Percentiles rank a stretch among this genome's conserved stretches.
Conservation (phyloP, 2,113 vertebrate genomes). For the Phyllopteryx taeniolatus region DNA sequence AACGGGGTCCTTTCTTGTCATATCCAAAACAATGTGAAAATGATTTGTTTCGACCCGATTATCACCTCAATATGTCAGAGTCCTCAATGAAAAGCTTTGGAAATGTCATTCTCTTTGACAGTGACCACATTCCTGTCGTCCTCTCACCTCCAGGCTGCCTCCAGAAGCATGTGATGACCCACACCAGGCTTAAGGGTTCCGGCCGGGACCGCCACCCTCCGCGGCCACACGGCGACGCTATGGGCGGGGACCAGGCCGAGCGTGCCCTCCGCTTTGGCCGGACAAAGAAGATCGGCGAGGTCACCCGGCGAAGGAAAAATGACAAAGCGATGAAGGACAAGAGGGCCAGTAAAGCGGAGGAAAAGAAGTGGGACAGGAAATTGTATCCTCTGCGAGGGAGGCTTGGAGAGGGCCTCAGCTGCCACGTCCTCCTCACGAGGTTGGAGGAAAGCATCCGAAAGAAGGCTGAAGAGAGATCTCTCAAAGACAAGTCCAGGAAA, state of each 20-base stretch:
- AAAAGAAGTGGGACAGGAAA: slow-evolving; percentile 83
- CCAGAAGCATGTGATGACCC: slow-evolving; percentile 80
- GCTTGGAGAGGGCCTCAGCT: slow-evolving; percentile 68
- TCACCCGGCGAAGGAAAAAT: slow-evolving; percentile 39
- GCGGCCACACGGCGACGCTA: slow-evolving; percentile 69
- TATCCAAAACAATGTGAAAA: too few relatives aligned
- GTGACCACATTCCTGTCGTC: slow-evolving; percentile 1
- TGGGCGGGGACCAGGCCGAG: slow-evolving; percentile 64
- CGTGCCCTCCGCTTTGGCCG: slow-evolving; percentile 66
- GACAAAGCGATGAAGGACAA: slow-evolving; percentile 34
- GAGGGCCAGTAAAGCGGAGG: slow-evolving; percentile 37
- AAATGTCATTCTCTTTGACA: too few relatives aligned
- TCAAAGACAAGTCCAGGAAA: slow-evolving; percentile 40
- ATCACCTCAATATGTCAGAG: background rate
- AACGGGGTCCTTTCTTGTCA: too few relatives aligned
- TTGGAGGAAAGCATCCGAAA: slow-evolving; percentile 67
- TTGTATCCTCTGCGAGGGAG: slow-evolving; percentile 86
- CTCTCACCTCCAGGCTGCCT: slow-evolving; percentile 51
- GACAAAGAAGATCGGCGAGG: slow-evolving; percentile 63
- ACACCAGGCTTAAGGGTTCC: slow-evolving; percentile 70
- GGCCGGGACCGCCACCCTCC: slow-evolving; percentile 55
- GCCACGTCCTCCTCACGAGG: slow-evolving; percentile 86
- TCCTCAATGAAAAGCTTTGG: slow-evolving; percentile 11
- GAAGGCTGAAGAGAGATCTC: slow-evolving; percentile 26
- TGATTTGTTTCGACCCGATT: too few relatives aligned